phyloP scores from a whole-genome alignment of 2,888 invertebrate species.

The Augiades crinisus region DNA sequence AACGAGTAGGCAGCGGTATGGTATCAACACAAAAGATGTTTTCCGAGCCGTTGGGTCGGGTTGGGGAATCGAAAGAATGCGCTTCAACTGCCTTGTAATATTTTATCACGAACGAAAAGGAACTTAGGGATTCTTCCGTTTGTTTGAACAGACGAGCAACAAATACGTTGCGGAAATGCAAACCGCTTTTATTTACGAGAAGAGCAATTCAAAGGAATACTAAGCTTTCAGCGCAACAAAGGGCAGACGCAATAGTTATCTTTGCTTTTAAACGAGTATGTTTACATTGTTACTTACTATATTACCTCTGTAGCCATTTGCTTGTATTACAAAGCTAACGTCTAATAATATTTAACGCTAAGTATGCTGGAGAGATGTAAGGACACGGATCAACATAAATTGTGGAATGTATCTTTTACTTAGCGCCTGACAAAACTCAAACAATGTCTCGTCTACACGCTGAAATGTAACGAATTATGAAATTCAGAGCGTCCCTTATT shows the following conservation, averaged over 20 bases:
- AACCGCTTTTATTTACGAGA: constrained; percentile 62
- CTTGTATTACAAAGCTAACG: constrained; percentile 7
- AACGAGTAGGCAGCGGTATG: constrained; percentile 35
- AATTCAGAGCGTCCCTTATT: constrained; percentile 38
- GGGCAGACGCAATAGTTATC: constrained; percentile 49
- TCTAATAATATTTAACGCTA: constrained; percentile 12
- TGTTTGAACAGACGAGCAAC: constrained; percentile 66
- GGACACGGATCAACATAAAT: constrained; percentile 24
- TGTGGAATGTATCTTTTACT: constrained; percentile 23
- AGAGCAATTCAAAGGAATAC: constrained; percentile 66
- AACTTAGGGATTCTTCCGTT: constrained; percentile 62
- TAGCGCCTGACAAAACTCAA: constrained; percentile 14
- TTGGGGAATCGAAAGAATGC: constrained; percentile 63
- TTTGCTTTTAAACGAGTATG: constrained; percentile 22
- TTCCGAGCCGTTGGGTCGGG: constrained; percentile 60
- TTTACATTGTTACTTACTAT: constrained; percentile 24
- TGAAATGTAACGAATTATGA: constrained; percentile 23
- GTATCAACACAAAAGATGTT: constrained; percentile 59
- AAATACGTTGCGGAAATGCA: constrained; percentile 67
- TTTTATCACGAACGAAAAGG: constrained; percentile 66
- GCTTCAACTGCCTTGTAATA: constrained; percentile 60
- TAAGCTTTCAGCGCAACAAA: constrained; percentile 51
- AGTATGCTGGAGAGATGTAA: constrained; percentile 14
- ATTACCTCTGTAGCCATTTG: constrained; percentile 9
- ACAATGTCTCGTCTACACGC: constrained; percentile 12